A percentile compares a stretch with the other conserved stretches of the same genome.
These are phyloP conservation scores for Phyllotreta striolata DNA, from an alignment of 2,888 invertebrate species.

Conservation along the genomic window DNA sequence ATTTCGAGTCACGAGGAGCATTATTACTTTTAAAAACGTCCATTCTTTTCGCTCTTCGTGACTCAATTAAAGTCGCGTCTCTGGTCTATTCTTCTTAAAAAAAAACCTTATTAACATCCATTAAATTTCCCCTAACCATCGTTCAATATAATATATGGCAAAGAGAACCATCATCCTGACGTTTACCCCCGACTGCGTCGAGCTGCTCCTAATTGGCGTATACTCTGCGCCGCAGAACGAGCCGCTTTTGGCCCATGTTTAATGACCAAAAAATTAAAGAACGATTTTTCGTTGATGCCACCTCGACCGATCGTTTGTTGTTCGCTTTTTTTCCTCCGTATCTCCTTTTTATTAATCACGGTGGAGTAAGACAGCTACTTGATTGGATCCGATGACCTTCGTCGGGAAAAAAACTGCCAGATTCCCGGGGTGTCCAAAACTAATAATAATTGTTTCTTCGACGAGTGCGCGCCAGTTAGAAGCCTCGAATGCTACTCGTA, in stretches of 20 bases:
- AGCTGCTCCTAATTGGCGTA: constrained; percentile 54
- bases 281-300: constrained; percentile 45
- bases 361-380: constrained; percentile 50
- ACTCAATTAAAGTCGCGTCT: constrained; percentile 47
- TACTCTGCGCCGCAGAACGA: constrained; percentile 47
- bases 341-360: constrained; percentile 53
- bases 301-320: constrained; percentile 13
- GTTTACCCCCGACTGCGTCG: constrained; percentile 47
- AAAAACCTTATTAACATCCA: constrained; percentile 50
- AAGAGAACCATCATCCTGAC: constrained; percentile 43
- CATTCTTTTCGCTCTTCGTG: constrained; percentile 37
- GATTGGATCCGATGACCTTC: constrained; percentile 54
- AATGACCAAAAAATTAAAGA: constrained; percentile 55
- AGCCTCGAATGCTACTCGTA: constrained; percentile 53
- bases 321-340: constrained; percentile 34
- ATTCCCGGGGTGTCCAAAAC: constrained; percentile 53
- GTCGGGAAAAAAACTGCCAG: constrained; percentile 48
- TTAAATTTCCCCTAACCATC: constrained; percentile 49
- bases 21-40: constrained; percentile 17
- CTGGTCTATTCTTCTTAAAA: constrained; percentile 39
- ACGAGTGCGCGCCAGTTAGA: constrained; percentile 31
- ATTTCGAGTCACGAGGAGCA: background rate
- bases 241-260: constrained; percentile 47
- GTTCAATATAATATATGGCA: constrained; percentile 43
- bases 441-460: constrained; percentile 54